These are phyloP conservation scores for Lepilemur septentrionalis DNA, from an alignment of 2,797 vertebrate genomes.

Conservation along the genomic window DNA sequence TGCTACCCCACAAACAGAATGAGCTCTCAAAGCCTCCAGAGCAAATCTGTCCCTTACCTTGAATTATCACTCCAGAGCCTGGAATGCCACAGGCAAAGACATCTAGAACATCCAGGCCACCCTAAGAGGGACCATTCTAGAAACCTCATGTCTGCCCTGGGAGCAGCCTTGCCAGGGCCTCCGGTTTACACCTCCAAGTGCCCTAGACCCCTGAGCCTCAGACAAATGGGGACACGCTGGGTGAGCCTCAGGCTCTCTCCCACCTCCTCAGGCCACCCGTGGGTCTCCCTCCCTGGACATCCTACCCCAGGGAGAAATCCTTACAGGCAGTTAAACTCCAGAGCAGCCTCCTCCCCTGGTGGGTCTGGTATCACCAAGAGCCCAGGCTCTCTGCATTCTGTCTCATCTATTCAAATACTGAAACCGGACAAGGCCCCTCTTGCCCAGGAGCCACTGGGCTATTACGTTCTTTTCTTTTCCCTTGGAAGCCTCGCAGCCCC, in stretches of 20 bases:
- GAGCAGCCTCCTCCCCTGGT: not conserved
- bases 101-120: not conserved
- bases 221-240: not conserved
- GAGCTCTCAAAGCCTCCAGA: not conserved
- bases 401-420: not conserved
- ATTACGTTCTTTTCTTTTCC: not conserved
- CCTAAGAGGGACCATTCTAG: not conserved
- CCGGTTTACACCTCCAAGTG: not conserved
- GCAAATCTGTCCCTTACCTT: not conserved
- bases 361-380: not conserved
- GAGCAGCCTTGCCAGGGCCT: not conserved
- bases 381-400: not conserved
- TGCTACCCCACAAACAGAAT: not conserved
- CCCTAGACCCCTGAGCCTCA: not conserved
- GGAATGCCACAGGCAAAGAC: not conserved
- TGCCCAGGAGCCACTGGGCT: not conserved
- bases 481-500: not conserved
- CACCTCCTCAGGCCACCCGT: not conserved
- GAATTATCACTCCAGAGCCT: not conserved
- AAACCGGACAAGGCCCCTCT: not conserved
- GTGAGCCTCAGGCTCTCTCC: not conserved
- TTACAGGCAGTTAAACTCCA: not conserved
- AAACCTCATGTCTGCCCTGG: not conserved
- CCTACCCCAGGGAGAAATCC: not conserved
- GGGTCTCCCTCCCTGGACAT: not conserved